Evolutionary conservation across 2,888 invertebrate genomes (phyloP).

Genomic region (Dryobota labecula): DNA sequence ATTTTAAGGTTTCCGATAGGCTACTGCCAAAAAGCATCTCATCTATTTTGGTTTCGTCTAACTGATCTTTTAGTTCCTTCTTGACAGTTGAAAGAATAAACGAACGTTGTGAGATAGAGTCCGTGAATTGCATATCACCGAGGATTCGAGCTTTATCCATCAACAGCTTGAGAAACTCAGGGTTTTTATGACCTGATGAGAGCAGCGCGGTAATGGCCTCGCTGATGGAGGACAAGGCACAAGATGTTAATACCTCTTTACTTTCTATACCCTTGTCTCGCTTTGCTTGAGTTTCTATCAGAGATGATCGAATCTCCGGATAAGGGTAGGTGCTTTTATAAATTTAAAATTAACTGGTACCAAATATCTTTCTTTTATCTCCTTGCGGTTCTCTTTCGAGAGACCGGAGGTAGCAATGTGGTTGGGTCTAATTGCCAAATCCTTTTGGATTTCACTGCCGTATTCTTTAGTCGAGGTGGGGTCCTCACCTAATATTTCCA

Average conservation of each 20-base stretch:
- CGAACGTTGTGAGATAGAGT: neutral
- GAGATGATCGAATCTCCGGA: neutral
- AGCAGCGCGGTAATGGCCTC: neutral
- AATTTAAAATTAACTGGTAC: neutral
- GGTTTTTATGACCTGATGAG: neutral
- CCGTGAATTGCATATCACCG: neutral
- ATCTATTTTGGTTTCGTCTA: neutral
- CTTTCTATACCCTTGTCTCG: neutral
- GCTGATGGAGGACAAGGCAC: neutral
- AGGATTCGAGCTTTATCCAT: neutral
- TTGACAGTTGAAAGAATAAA: neutral
- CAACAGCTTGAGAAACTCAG: constrained; percentile 1
- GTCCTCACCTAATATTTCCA: neutral
- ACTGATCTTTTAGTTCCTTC: neutral
- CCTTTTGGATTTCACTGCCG: neutral
- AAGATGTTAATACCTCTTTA: neutral
- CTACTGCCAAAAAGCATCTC: neutral
- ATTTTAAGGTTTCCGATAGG: neutral
- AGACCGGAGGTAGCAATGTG: neutral
- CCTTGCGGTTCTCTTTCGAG: neutral
- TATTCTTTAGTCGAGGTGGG: neutral
- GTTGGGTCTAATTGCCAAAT: neutral
- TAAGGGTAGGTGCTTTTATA: neutral
- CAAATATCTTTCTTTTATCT: neutral
- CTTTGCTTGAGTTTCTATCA: neutral